These are phyloP conservation scores for Leptinotarsa defecta DNA, from an alignment of 1,140 invertebrate species.

Conservation along the genomic window DNA sequence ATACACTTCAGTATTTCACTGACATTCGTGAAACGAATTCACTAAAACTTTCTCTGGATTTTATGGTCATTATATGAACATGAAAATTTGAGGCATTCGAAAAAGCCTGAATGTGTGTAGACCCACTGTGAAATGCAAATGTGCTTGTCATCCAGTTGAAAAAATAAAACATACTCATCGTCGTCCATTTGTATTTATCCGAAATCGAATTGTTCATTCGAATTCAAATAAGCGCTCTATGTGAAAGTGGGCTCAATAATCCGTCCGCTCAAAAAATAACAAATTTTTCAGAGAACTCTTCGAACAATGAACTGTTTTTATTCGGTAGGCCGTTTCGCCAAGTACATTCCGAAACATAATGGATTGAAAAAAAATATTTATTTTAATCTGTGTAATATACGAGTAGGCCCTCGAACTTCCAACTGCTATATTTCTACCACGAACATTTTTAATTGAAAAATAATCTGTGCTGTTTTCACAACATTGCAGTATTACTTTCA, in stretches of 20 bases:
- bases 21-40: too few relatives aligned
- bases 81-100: too few relatives aligned
- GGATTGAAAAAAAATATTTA: neutral
- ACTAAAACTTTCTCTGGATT: too few relatives aligned
- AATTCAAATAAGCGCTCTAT: neutral
- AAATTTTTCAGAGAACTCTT: neutral
- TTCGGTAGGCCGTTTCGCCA: neutral
- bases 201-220: neutral
- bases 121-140: too few relatives aligned
- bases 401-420: neutral
- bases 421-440: neutral
- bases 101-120: too few relatives aligned
- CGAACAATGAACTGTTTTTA: neutral
- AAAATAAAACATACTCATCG: too few relatives aligned
- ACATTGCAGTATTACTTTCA: too few relatives aligned
- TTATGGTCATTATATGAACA: too few relatives aligned
- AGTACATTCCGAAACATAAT: neutral
- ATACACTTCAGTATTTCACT: too few relatives aligned
- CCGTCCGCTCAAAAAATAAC: neutral
- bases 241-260: neutral
- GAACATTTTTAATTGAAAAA: neutral
- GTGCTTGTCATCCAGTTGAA: too few relatives aligned
- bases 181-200: neutral
- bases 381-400: neutral
- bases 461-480: neutral